Conservation (phyloP, 2,797 vertebrate genomes). For the Sebastes flavidus region DNA sequence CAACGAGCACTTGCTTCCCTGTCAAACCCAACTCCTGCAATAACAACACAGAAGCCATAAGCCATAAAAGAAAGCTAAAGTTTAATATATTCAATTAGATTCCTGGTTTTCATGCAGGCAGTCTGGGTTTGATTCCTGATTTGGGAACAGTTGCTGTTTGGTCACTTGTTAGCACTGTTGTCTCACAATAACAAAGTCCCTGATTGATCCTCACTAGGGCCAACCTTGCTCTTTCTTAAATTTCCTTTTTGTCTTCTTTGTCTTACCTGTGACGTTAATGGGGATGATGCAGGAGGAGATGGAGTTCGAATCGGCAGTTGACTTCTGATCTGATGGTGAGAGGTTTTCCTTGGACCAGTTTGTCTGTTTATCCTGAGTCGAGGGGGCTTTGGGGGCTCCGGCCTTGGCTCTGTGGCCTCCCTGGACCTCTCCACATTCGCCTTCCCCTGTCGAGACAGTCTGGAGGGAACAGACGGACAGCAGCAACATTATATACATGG, state of each 20-base stretch:
- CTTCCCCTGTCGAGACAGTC: conserved; percentile 89
- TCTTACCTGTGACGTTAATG: conserved; percentile 97
- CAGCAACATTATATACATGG: not conserved
- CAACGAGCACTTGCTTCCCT: conserved; percentile 98
- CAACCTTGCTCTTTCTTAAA: not conserved
- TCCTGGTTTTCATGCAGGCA: not conserved
- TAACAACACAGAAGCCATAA: conserved; percentile 43
- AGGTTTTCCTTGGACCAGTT: conserved; percentile 96
- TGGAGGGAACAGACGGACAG: conserved; percentile 62
- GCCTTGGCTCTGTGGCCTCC: conserved; percentile 92
- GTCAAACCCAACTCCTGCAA: conserved; percentile 98
- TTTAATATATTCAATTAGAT: not conserved
- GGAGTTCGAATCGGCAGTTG: conserved; percentile 90
- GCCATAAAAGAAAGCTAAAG: not conserved
- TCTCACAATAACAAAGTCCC: not conserved
- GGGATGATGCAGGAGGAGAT: conserved; percentile 99
- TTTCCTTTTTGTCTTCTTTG: not conserved
- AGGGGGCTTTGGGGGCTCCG: conserved; percentile 88
- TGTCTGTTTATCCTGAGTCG: conserved; percentile 95
- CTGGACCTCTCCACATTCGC: conserved; percentile 85
- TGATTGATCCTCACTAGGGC: not conserved
- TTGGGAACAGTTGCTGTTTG: not conserved
- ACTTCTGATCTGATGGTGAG: conserved; percentile 92
- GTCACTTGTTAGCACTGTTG: not conserved
- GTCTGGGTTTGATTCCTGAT: conserved; percentile 15